These are phyloP conservation scores for Plusia festucae DNA, from an alignment of 2,888 invertebrate species.

Conservation along the genomic window DNA sequence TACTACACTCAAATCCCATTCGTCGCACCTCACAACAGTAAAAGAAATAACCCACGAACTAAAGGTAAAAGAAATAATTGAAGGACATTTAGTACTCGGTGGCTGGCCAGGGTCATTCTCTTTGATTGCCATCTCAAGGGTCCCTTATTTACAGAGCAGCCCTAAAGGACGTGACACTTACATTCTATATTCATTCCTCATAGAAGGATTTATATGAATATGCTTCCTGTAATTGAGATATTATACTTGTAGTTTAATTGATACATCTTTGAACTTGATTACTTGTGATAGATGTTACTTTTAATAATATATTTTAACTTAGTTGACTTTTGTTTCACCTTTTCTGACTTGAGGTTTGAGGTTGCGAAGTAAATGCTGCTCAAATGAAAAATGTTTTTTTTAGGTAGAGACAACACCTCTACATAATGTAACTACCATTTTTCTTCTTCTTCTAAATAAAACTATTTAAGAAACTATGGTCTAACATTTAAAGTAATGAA, in stretches of 20 bases:
- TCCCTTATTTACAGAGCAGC: conserved; percentile 55
- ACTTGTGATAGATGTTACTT: too few species aligned
- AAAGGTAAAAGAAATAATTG: conserved; percentile 59
- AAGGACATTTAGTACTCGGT: conserved; percentile 55
- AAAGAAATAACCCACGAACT: conserved; percentile 41
- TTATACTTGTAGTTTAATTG: too few species aligned
- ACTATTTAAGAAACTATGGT: too few species aligned
- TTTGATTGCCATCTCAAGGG: conserved; percentile 58
- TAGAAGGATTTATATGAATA: background rate
- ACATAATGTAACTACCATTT: too few species aligned
- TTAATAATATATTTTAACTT: background rate
- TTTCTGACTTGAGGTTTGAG: too few species aligned
- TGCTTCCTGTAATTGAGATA: too few species aligned
- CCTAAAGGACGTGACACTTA: conserved; percentile 58
- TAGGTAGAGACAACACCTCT: too few species aligned
- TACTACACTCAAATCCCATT: conserved; percentile 48
- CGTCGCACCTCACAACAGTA: conserved; percentile 27
- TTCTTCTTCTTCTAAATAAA: too few species aligned
- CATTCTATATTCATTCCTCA: conserved; percentile 45
- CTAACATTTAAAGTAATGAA: too few species aligned
- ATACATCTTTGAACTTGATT: too few species aligned
- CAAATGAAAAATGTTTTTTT: too few species aligned
- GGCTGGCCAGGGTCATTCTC: conserved; percentile 53
- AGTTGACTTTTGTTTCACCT: background rate
- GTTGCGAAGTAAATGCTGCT: too few species aligned